Percentiles rank a stretch among this genome's conserved stretches.
phyloP scores from a whole-genome alignment of 2,113 vertebrate species.

The Sturnira hondurensis region DNA sequence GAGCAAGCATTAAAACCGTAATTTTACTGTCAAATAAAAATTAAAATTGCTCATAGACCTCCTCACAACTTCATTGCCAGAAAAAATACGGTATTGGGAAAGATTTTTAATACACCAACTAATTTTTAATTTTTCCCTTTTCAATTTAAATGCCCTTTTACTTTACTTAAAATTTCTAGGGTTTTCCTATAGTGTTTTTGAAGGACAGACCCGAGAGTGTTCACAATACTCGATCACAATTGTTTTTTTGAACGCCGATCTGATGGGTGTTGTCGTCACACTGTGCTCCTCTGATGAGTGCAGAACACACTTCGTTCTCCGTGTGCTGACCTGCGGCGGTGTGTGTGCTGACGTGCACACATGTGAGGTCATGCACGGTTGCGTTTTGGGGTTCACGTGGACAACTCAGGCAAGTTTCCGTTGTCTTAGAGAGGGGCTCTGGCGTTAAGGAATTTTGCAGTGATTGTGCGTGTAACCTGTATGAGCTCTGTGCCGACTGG shows the following conservation, averaged over 20 bases:
- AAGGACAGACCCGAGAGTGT: not conserved
- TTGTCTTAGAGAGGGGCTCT: not conserved
- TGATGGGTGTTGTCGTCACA: not conserved
- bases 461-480: not conserved
- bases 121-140: not conserved
- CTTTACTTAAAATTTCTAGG: not conserved
- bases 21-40: conserved; percentile 7
- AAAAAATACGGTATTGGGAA: not conserved
- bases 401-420: not conserved
- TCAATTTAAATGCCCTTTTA: not conserved
- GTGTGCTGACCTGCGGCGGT: too few species aligned
- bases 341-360: too few species aligned
- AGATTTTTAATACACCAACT: not conserved
- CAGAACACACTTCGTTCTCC: not conserved
- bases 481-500: not conserved
- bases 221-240: not conserved
- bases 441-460: not conserved
- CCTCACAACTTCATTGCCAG: not conserved
- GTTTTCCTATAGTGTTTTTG: not conserved
- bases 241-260: not conserved
- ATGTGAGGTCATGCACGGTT: not conserved
- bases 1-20: not conserved
- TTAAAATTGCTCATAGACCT: not conserved
- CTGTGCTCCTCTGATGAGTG: not conserved
- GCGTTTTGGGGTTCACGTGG: not conserved